Evolutionary conservation across 2,888 invertebrate genomes (phyloP), one percentile per base, ranked within the genome.

Genomic region (Poecilobothrus nobilitatus): DNA sequence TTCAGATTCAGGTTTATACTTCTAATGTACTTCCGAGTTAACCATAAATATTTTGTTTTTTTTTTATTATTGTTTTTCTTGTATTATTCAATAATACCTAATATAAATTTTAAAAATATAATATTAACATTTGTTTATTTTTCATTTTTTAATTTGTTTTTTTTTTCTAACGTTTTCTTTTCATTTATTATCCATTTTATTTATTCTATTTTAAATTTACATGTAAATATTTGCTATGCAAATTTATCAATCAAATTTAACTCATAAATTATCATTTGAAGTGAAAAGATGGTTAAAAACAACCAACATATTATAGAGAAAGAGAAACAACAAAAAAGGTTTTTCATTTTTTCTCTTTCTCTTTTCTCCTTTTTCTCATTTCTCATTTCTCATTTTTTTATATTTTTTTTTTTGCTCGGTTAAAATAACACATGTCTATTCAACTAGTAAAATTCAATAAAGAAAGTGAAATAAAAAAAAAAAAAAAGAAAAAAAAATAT

Each of bases 241-340:
- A 53, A 53, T 53, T 53, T 53, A 53, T 53, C 53, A 53, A 53
- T 53, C 53, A 53, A 53, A 53, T 53, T 53, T 53, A 53, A 53
- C 53, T 53, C 53, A 53, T 53, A 53, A 53, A 53, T 53, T 53
- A 53, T 53, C 53, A 53, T 53, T 53, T 53, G 53, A 53, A 53
- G 53, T 53, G 53, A 53, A 53, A 53, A 53, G 53, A 53, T 53
- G 53, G 53, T n/a, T 6, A 53, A 53, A 53, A 53, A 53, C 53
- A 53, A 41, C 41, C 27, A 27, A 27, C 27, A 27, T 5, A 27
- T 27, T 4, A 41, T 6, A 12, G 41, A 41, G 15, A 41, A 41
- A 41, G 15, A 41, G 7, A 41, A 41, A 4, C 15, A 53, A 53
- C 1, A 53, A 53, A 53, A 53, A 37, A 37, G 27, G 27, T 37